Conservation (phyloP, 2,797 vertebrate genomes). For the Platalea minor region DNA sequence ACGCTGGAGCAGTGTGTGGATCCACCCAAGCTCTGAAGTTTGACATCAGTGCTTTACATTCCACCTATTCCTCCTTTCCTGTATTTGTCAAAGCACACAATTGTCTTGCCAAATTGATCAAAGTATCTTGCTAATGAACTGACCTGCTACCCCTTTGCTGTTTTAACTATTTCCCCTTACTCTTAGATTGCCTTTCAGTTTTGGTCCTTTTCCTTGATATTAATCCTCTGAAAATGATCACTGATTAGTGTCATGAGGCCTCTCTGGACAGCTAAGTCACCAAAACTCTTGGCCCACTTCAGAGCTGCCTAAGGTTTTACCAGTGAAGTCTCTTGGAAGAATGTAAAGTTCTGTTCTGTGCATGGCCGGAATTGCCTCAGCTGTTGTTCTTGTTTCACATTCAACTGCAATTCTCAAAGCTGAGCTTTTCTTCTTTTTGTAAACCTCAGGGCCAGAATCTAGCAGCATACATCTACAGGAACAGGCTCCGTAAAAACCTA, state of each 20-base stretch:
- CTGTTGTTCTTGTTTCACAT: not conserved
- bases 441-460: not conserved
- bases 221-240: not conserved
- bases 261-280: not conserved
- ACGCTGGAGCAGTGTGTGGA: fast-evolving
- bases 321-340: not conserved
- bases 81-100: not conserved
- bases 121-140: not conserved
- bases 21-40: not conserved
- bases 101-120: not conserved
- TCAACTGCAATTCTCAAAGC: not conserved
- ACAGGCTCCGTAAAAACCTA: not conserved
- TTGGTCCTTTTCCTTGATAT: not conserved
- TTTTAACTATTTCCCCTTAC: not conserved
- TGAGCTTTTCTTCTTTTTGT: not conserved
- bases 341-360: not conserved
- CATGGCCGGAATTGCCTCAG: not conserved
- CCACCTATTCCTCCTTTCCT: not conserved
- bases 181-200: not conserved
- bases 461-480: not conserved
- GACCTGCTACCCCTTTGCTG: not conserved
- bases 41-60: not conserved
- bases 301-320: not conserved
- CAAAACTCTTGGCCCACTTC: not conserved
- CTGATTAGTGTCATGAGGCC: not conserved